A percentile compares a stretch with the other conserved stretches of the same genome.
Evolutionary conservation across 2,113 vertebrate species (phyloP).

Genomic region (Irena cyanogastra): DNA sequence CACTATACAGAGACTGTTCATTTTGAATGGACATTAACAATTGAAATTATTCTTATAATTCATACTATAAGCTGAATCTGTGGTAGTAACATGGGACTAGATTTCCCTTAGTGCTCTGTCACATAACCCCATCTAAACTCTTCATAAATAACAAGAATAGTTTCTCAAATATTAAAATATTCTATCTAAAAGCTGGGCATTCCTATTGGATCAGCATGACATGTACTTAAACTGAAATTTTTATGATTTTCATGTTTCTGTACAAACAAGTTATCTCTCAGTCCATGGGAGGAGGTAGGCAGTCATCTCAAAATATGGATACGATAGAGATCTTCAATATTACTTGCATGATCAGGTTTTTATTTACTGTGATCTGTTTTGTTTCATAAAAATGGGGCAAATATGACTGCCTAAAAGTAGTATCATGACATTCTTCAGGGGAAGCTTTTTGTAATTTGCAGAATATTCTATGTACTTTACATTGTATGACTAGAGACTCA

Average conservation of each 20-base stretch:
- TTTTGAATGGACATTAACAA: neutral
- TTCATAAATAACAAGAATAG: neutral
- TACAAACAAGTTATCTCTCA: neutral
- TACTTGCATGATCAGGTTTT: neutral
- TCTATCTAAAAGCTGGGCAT: neutral
- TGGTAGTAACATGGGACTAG: neutral
- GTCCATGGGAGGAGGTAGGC: neutral
- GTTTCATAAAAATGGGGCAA: neutral
- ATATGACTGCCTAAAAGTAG: neutral
- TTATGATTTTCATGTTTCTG: neutral
- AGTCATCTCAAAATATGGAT: neutral
- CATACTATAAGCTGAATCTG: neutral
- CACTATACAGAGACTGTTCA: neutral
- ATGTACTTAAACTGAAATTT: neutral
- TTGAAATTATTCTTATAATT: neutral
- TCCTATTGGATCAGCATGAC: neutral
- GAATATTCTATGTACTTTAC: neutral
- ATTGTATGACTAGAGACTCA: neutral
- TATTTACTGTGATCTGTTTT: neutral
- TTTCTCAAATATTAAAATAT: neutral
- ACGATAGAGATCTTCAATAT: neutral
- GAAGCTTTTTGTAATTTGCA: neutral
- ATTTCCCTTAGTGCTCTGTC: neutral
- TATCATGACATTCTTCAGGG: neutral
- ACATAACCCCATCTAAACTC: neutral